A percentile compares a stretch with the other conserved stretches of the same genome.
phyloP scores from a whole-genome alignment of 2,888 invertebrate genomes.

The Catocala sponsa region DNA sequence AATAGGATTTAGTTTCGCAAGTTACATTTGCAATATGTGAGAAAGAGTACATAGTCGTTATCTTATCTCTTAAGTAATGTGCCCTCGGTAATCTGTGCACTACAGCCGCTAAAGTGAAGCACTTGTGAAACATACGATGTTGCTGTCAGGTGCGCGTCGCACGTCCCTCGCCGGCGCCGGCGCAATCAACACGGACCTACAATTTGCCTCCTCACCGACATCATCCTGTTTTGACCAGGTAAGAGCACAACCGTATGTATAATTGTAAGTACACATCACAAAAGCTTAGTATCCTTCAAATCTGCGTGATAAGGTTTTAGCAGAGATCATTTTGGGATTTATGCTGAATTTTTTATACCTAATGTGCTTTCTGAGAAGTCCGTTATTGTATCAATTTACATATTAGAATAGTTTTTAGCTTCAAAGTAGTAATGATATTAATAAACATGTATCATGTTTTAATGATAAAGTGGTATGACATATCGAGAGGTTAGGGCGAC shows the following conservation, averaged over 20 bases:
- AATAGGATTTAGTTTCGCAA: slow-evolving; percentile 43
- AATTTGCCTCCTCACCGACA: slow-evolving; percentile 43
- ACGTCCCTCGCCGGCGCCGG: slow-evolving; percentile 66
- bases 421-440: no score
- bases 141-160: slow-evolving; percentile 77
- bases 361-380: no score
- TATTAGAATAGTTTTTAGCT: no score
- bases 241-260: slow-evolving; percentile 32
- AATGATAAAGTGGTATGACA: no score
- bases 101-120: slow-evolving; percentile 57
- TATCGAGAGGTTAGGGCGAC: not conserved
- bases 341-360: no score
- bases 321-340: not conserved
- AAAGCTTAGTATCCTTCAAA: not conserved
- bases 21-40: slow-evolving; percentile 62
- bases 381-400: no score
- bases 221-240: slow-evolving; percentile 64
- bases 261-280: slow-evolving; percentile 2
- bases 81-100: slow-evolving; percentile 62
- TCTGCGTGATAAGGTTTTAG: not conserved
- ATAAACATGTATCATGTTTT: no score
- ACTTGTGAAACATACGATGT: slow-evolving; percentile 72
- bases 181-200: slow-evolving; percentile 51
- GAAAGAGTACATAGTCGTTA: slow-evolving; percentile 64
- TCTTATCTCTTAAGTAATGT: slow-evolving; percentile 78